Conservation (phyloP, 2,797 vertebrate species). For the Botia kubotai region DNA sequence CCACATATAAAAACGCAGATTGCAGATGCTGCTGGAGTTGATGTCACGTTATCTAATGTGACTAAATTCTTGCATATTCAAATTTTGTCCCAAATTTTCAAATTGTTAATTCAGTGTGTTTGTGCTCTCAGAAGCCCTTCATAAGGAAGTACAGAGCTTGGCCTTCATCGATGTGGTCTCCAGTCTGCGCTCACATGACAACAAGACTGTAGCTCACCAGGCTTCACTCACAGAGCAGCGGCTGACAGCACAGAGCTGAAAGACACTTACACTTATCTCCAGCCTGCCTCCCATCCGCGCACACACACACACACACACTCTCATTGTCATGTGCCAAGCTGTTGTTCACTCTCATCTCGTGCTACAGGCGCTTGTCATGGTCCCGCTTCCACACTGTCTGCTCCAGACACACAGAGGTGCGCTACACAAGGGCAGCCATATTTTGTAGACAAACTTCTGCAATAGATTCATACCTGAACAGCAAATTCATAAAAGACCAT, state of each 20-base stretch:
- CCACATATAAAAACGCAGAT: too few species aligned
- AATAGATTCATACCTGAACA: constrained; percentile 72
- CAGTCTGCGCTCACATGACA: constrained; percentile 94
- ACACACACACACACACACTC: constrained; percentile 66
- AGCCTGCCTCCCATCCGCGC: constrained; percentile 12
- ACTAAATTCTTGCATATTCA: too few species aligned
- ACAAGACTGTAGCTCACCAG: constrained; percentile 98
- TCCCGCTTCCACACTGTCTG: constrained; percentile 52
- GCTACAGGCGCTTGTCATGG: constrained; percentile 22
- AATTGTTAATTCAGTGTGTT: constrained; percentile 27
- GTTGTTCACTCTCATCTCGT: constrained; percentile 57
- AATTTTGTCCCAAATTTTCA: too few species aligned
- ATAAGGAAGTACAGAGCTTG: constrained; percentile 93
- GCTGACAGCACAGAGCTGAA: constrained; percentile 96
- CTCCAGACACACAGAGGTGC: constrained; percentile 68
- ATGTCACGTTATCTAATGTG: too few species aligned
- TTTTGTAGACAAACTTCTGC: constrained; percentile 79
- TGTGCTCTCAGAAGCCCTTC: constrained; percentile 84
- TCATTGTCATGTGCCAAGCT: constrained; percentile 81
- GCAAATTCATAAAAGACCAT: constrained; percentile 82
- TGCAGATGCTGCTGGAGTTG: too few species aligned
- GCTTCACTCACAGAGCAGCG: constrained; percentile 98
- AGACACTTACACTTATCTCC: constrained; percentile 67
- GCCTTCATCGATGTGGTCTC: constrained; percentile 92
- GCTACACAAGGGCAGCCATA: constrained; percentile 23